Conservation (phyloP, 2,797 vertebrate species). For the Liasis olivaceus region DNA sequence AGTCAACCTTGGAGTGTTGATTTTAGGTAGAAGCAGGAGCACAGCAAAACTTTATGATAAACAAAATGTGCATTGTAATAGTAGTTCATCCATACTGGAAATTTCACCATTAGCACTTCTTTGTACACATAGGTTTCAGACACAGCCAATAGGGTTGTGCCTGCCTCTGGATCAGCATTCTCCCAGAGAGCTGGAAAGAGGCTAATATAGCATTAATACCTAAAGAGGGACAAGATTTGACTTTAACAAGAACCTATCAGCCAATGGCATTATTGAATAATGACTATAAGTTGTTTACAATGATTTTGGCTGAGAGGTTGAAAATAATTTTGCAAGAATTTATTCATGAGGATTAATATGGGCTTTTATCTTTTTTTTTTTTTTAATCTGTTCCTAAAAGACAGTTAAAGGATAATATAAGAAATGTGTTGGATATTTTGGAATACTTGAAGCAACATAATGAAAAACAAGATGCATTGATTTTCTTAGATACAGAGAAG, state of each 20-base stretch:
- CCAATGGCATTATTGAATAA: background rate
- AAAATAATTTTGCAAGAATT: too few relatives aligned
- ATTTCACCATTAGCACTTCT: background rate
- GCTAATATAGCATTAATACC: background rate
- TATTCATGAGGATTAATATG: too few relatives aligned
- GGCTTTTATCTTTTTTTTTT: too few relatives aligned
- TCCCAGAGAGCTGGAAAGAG: background rate
- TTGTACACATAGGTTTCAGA: constrained; percentile 7
- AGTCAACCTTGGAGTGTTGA: background rate
- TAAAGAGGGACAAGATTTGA: background rate
- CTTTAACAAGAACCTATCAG: background rate
- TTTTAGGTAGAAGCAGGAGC: background rate
- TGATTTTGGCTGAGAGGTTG: too few relatives aligned
- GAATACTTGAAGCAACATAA: background rate
- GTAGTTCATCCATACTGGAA: background rate
- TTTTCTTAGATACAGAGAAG: background rate
- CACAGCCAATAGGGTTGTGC: background rate
- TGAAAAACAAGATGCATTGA: background rate
- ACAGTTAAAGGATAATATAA: background rate
- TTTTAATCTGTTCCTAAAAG: too few relatives aligned
- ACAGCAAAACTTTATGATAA: background rate
- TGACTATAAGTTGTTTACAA: background rate
- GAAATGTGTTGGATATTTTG: background rate
- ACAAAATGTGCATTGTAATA: background rate
- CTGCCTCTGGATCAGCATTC: background rate